Conservation (phyloP, 2,113 vertebrate genomes). For the Pandion haliaetus region DNA sequence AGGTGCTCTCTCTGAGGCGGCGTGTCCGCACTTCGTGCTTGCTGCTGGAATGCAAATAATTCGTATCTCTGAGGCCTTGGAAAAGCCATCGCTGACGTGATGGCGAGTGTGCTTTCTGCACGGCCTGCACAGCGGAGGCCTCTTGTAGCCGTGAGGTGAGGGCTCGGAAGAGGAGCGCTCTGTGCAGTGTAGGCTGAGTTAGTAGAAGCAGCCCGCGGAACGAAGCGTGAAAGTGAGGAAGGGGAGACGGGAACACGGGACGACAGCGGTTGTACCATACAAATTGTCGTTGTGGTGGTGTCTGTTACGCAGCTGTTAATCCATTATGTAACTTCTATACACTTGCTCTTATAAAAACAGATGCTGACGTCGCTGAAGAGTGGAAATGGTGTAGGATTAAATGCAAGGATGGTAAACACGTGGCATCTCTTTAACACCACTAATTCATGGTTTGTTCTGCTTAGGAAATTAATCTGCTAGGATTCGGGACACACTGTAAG, state of each 20-base stretch:
- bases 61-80: neutral
- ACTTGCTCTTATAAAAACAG: neutral
- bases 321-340: neutral
- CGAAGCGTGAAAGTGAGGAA: neutral
- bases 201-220: neutral
- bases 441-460: neutral
- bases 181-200: neutral
- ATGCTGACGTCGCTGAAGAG: fast-evolving
- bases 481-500: neutral
- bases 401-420: neutral
- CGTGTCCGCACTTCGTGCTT: neutral
- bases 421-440: neutral
- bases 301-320: neutral
- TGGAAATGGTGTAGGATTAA: neutral
- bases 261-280: neutral
- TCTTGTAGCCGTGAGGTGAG: neutral
- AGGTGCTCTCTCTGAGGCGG: neutral
- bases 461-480: neutral
- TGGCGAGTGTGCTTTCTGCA: fast-evolving
- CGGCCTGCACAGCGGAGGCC: neutral
- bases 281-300: neutral
- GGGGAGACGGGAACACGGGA: neutral
- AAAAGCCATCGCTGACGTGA: neutral
- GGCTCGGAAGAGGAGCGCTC: neutral
- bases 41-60: neutral